phyloP scores from a whole-genome alignment of 1,140 invertebrate genomes.

The Papilio polytes region DNA sequence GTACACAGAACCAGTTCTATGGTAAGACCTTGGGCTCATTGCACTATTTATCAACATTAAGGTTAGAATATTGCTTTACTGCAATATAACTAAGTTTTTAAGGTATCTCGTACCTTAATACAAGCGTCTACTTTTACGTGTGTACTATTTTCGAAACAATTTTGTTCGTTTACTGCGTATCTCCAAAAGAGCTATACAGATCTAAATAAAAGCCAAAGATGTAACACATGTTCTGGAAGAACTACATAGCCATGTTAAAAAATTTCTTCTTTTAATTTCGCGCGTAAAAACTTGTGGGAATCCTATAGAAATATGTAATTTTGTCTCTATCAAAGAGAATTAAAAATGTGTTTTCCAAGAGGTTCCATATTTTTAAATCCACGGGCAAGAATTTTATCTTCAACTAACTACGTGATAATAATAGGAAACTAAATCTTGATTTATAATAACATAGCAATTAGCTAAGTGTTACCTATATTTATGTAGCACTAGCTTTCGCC shows the following conservation, averaged over 20 bases:
- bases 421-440: not conserved
- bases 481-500: too few relatives aligned
- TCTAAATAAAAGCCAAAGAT: too few relatives aligned
- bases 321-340: not conserved
- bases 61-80: conserved; percentile 13
- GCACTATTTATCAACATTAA: conserved; percentile 28
- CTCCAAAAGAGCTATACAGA: too few relatives aligned
- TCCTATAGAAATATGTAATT: too few relatives aligned
- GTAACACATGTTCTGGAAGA: too few relatives aligned
- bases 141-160: too few relatives aligned
- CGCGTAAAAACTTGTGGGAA: too few relatives aligned
- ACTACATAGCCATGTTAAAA: too few relatives aligned
- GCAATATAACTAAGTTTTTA: not conserved
- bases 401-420: not conserved
- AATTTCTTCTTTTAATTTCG: too few relatives aligned
- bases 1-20: not conserved
- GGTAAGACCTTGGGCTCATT: not conserved
- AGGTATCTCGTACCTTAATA: not conserved
- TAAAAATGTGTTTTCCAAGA: not conserved
- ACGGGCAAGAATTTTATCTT: not conserved
- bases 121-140: too few relatives aligned
- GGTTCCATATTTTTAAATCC: not conserved
- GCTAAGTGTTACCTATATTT: not conserved
- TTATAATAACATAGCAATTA: not conserved
- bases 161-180: too few relatives aligned